phyloP scores from a whole-genome alignment of 2,888 invertebrate species.

The Lasioglossum pauxillum region DNA sequence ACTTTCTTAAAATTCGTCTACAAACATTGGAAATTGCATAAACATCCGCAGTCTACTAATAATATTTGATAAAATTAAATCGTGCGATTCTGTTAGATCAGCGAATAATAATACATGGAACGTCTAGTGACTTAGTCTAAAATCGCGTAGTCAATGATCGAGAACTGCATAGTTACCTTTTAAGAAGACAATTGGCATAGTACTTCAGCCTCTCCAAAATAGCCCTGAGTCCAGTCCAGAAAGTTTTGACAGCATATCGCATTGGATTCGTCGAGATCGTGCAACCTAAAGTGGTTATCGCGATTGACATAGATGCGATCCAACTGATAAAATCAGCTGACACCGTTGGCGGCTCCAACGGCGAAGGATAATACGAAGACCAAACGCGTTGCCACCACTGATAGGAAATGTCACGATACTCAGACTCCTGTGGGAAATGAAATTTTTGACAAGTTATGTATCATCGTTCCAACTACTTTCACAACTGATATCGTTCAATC shows the following conservation, averaged over 20 bases:
- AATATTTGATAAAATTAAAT: no score
- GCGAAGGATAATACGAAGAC: slow-evolving; percentile 77
- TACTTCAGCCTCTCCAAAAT: neutral
- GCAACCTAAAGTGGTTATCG: slow-evolving; percentile 66
- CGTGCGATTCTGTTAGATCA: no score
- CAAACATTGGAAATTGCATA: no score
- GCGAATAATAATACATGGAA: neutral
- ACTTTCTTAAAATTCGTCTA: no score
- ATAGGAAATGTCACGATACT: slow-evolving; percentile 70
- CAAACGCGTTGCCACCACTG: slow-evolving; percentile 82
- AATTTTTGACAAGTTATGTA: neutral
- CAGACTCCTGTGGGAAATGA: slow-evolving; percentile 69
- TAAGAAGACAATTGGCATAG: slow-evolving; percentile 10
- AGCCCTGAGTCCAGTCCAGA: neutral
- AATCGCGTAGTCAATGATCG: neutral
- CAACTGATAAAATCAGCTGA: slow-evolving; percentile 80
- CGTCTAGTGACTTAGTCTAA: neutral
- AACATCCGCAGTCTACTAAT: no score
- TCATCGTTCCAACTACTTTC: neutral
- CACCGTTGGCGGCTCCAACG: slow-evolving; percentile 71
- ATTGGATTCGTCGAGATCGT: slow-evolving; percentile 61
- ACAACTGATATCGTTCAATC: neutral
- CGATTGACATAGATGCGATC: slow-evolving; percentile 77
- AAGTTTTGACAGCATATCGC: slow-evolving; percentile 24
- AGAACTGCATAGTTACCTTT: slow-evolving; percentile 42